Conservation (phyloP, 1,140 invertebrate species). For the Diabrotica virgifera region DNA sequence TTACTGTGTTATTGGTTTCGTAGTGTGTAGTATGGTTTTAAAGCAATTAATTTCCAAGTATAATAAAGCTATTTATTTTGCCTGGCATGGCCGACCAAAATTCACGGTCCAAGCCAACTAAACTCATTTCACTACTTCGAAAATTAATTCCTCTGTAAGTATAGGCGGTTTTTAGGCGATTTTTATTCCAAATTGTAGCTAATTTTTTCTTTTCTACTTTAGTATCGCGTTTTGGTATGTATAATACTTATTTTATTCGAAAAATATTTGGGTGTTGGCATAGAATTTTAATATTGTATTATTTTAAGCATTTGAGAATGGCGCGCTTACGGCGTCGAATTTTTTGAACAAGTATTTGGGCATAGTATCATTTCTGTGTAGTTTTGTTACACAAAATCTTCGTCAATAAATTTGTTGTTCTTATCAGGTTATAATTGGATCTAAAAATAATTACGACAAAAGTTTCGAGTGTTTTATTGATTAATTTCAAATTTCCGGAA, state of each 20-base stretch:
- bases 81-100: constrained; percentile 19
- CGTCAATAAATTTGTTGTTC: too few species aligned
- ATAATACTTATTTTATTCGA: constrained; percentile 14
- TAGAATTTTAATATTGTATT: constrained; percentile 43
- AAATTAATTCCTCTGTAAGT: constrained; percentile 32
- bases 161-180: constrained; percentile 7
- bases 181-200: constrained; percentile 31
- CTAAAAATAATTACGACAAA: not conserved
- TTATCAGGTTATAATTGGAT: not conserved
- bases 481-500: not conserved
- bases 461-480: too few species aligned
- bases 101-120: constrained; percentile 19
- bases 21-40: constrained; percentile 14
- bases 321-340: constrained; percentile 36
- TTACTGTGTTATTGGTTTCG: constrained; percentile 13
- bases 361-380: too few species aligned
- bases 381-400: too few species aligned
- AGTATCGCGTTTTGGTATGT: constrained; percentile 19
- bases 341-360: constrained; percentile 19
- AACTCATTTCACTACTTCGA: constrained; percentile 19
- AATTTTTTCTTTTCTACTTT: constrained; percentile 29
- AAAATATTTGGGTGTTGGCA: constrained; percentile 44
- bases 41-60: constrained; percentile 40
- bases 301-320: constrained; percentile 44
- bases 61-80: constrained; percentile 13